Conservation (phyloP, 2,797 vertebrate species). For the Emys orbicularis region DNA sequence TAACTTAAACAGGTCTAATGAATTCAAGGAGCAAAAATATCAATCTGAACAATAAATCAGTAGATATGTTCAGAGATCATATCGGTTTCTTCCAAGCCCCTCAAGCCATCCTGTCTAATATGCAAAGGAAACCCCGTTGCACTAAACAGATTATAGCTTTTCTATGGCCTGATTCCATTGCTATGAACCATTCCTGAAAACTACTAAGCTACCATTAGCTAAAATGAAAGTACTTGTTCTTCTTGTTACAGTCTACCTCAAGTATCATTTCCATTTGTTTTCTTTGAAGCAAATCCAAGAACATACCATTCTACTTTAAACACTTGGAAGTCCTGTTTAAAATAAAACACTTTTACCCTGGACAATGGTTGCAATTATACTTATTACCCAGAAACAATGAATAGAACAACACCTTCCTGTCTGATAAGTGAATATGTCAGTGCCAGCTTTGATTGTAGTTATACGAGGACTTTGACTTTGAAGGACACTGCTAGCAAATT, state of each 20-base stretch:
- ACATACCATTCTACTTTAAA: not conserved
- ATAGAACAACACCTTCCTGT: constrained; percentile 57
- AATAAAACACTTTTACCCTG: constrained; percentile 22
- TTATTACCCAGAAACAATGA: constrained; percentile 36
- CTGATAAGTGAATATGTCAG: constrained; percentile 65
- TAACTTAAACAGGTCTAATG: constrained; percentile 15
- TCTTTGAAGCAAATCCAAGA: not conserved
- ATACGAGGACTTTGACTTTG: constrained; percentile 81
- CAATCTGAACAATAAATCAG: not conserved
- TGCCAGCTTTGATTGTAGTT: constrained; percentile 73
- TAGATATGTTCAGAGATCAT: not conserved
- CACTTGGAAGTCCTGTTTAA: constrained; percentile 35
- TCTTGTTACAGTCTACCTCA: not conserved
- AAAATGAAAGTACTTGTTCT: constrained; percentile 28
- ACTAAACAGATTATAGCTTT: constrained; percentile 5
- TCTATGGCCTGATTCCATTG: constrained; percentile 11
- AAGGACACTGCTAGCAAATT: constrained; percentile 79
- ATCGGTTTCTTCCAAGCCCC: not conserved
- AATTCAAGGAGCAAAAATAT: not conserved
- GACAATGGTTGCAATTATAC: not conserved
- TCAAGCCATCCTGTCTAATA: not conserved
- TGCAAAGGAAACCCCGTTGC: not conserved
- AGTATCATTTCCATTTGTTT: not conserved
- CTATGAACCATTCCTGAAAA: constrained; percentile 8
- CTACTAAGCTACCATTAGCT: not conserved